Conservation (phyloP, 2,888 invertebrate species). For the Scrobipalpa costella region DNA sequence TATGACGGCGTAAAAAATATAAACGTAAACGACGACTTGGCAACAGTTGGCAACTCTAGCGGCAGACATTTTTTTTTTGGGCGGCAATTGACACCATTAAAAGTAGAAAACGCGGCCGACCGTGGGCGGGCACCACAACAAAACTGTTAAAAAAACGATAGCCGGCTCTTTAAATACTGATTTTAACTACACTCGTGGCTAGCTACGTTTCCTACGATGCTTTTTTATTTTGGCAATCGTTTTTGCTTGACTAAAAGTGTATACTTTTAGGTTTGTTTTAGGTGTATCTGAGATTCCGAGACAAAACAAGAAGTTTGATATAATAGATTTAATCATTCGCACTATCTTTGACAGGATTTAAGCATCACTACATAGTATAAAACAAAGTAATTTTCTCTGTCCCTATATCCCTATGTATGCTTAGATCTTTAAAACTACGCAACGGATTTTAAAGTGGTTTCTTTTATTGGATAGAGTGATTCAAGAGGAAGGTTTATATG, state of each 20-base stretch:
- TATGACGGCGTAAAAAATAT: constrained; percentile 13
- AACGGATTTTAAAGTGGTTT: no score
- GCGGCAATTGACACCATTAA: constrained; percentile 72
- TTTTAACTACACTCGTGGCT: constrained; percentile 2
- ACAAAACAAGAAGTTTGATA: no score
- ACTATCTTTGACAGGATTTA: no score
- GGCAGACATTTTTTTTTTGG: constrained; percentile 46
- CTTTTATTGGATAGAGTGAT: no score
- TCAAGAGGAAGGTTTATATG: no score
- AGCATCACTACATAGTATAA: no score
- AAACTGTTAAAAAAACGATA: constrained; percentile 40
- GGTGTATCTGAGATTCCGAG: not conserved
- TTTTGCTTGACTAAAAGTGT: not conserved
- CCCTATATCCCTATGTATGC: no score
- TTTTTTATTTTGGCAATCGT: not conserved
- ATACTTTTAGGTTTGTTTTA: not conserved
- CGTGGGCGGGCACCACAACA: constrained; percentile 62
- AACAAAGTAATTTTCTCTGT: no score
- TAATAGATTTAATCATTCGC: no score
- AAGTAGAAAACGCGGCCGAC: constrained; percentile 62
- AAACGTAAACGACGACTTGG: constrained; percentile 56
- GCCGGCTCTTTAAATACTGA: constrained; percentile 6
- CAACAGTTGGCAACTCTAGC: constrained; percentile 38
- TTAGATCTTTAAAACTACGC: no score
- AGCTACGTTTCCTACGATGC: not conserved